Conservation (phyloP, 1,140 invertebrate species). For the Conus betulinus region DNA sequence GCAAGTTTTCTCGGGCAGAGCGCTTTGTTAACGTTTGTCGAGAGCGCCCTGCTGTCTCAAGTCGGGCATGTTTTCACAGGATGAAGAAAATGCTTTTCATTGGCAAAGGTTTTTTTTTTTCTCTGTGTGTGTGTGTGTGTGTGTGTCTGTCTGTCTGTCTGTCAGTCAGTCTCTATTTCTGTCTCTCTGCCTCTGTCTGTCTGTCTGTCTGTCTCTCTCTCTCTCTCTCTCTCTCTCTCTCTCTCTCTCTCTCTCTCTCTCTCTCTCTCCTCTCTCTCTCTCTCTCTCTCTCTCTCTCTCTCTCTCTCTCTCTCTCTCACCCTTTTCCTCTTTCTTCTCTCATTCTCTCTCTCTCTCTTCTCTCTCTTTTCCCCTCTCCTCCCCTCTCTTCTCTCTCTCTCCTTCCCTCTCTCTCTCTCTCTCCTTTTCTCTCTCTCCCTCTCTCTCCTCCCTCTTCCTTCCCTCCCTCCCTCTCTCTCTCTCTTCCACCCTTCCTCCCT, state of each 20-base stretch:
- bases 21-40: too few species aligned
- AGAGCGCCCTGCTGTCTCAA: too few species aligned
- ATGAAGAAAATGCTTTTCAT: too few species aligned
- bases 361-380: neutral
- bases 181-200: neutral
- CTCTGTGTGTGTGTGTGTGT: neutral
- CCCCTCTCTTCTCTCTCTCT: neutral
- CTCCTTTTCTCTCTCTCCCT: neutral
- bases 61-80: too few species aligned
- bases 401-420: neutral
- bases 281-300: neutral
- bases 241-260: neutral
- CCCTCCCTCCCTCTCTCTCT: neutral
- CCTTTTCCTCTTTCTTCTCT: neutral
- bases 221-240: slow-evolving; percentile 10
- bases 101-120: neutral
- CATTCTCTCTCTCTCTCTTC: neutral
- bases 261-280: neutral
- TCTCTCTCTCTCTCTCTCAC: neutral
- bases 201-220: neutral
- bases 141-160: neutral
- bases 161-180: neutral
- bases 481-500: too few species aligned
- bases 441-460: neutral
- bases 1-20: too few species aligned